These are phyloP conservation scores for Echinops telfairi DNA, from an alignment of 2,113 vertebrate genomes.

Conservation along the genomic window DNA sequence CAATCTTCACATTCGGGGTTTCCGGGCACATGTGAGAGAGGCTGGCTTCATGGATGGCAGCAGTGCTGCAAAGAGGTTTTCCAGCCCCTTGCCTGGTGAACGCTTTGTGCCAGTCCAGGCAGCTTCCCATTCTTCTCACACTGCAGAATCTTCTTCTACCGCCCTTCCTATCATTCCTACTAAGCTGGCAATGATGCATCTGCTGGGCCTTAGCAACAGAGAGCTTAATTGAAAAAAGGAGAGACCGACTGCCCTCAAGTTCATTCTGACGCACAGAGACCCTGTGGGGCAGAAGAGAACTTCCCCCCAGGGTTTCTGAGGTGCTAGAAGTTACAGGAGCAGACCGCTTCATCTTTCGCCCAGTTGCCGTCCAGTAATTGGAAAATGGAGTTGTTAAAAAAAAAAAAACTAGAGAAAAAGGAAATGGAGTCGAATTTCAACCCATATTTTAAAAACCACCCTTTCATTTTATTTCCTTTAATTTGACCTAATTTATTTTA, in stretches of 20 bases:
- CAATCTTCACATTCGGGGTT: not conserved
- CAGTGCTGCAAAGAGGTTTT: not conserved
- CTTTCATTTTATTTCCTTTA: conserved; percentile 48
- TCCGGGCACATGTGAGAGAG: not conserved
- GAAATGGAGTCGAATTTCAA: conserved; percentile 7
- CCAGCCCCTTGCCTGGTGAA: not conserved
- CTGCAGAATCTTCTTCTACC: not conserved
- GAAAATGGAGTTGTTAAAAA: too few species aligned
- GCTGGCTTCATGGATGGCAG: not conserved
- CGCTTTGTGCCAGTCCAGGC: not conserved
- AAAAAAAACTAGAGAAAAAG: not conserved
- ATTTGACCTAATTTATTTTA: conserved; percentile 40
- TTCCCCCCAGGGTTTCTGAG: too few species aligned
- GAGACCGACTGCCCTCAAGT: not conserved
- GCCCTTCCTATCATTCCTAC: conserved; percentile 31
- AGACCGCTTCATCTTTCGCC: too few species aligned
- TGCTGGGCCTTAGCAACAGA: conserved; percentile 56
- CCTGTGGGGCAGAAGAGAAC: too few species aligned
- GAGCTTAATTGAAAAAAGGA: conserved; percentile 14
- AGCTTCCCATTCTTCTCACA: not conserved
- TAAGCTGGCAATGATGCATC: conserved; percentile 7
- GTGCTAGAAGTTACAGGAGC: too few species aligned
- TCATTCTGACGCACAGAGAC: too few species aligned
- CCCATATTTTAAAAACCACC: conserved; percentile 12
- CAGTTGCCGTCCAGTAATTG: not conserved